Evolutionary conservation across 2,888 invertebrate species (phyloP), one percentile per base, ranked within the genome.

Genomic region (Dryobotodes eremita): DNA sequence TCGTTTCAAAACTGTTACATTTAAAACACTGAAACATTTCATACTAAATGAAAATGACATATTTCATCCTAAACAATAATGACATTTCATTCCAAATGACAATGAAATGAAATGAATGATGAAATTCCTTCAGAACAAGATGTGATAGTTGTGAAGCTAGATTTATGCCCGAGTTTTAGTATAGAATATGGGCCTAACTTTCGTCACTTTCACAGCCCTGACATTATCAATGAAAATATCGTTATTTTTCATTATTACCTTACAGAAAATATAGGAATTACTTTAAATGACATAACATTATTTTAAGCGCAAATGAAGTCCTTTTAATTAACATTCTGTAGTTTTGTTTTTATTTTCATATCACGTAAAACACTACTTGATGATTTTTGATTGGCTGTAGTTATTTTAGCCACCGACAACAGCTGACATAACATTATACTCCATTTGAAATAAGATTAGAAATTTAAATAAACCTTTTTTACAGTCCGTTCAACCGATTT

Each of bases 301-400:
- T 78, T 83, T 82, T 20, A 85, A 75, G 69, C 77, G 31, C 71
- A 82, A 72, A 77, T 23, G 23, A 65, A 61, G 7, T 82, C 31
- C 71, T 74, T 80, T 84, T 71, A 73, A 78, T 53, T 62, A 74
- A 64, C 42, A 68, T 15, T 1, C 70, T 81, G 81, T 71, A 62
- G 62, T 36, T 78, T 81, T 78, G 62, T 64, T 79, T 76, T 74
- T 83, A 83, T 85, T 88, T 85, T 77, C 50, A 53, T 26, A 82
- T 66, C 46, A 46, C 15, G 11, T 1, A 15, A 66, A 36, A 31
- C 26, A n/a, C 36, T n/a, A n/a, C n/a, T n/a, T 23, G 36, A 26
- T 23, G 17, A 50, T 31, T 50, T 23, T 68, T 31, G 0, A 50
- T 20, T 20, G 31, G 7, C 6, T 50, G 13, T 31, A 23, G n/a